Evolutionary conservation across 2,113 vertebrate genomes (phyloP).

Genomic region (Ophthalmolycus amberensis): DNA sequence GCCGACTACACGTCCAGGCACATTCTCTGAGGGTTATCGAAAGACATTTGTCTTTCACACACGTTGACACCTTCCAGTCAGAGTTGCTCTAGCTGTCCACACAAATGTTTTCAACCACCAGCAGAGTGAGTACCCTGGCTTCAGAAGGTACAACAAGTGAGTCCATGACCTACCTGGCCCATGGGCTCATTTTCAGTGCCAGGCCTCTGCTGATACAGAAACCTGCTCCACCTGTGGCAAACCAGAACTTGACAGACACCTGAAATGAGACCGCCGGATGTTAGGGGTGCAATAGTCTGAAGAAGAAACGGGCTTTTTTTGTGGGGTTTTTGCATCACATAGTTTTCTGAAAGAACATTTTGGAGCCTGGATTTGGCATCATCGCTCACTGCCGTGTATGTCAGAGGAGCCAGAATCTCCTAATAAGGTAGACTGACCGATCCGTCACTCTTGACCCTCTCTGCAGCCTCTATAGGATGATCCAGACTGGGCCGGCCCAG

Average conservation of each 20-base stretch:
- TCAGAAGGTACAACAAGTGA: neutral
- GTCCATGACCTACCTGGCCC: slow-evolving; percentile 89
- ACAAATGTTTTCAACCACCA: neutral
- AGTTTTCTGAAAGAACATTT: neutral
- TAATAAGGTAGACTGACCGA: slow-evolving; percentile 82
- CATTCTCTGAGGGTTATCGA: neutral
- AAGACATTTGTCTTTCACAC: neutral
- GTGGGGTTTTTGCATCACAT: neutral
- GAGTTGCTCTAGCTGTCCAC: neutral
- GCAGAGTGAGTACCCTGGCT: neutral
- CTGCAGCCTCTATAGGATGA: slow-evolving; percentile 95
- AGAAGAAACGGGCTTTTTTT: neutral
- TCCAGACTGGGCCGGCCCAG: slow-evolving; percentile 95
- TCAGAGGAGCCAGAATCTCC: neutral
- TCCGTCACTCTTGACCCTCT: slow-evolving; percentile 90
- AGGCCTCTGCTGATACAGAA: slow-evolving; percentile 98
- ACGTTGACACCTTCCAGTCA: neutral
- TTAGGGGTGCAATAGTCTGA: neutral
- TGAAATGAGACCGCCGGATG: slow-evolving; percentile 61
- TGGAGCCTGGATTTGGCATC: neutral
- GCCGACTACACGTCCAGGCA: neutral
- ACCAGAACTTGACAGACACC: slow-evolving; percentile 96
- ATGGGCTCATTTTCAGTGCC: slow-evolving; percentile 98
- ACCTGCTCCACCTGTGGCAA: slow-evolving; percentile 96
- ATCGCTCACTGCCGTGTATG: neutral